phyloP scores from a whole-genome alignment of 2,797 vertebrate species.

The Phoxinus dragarum region DNA sequence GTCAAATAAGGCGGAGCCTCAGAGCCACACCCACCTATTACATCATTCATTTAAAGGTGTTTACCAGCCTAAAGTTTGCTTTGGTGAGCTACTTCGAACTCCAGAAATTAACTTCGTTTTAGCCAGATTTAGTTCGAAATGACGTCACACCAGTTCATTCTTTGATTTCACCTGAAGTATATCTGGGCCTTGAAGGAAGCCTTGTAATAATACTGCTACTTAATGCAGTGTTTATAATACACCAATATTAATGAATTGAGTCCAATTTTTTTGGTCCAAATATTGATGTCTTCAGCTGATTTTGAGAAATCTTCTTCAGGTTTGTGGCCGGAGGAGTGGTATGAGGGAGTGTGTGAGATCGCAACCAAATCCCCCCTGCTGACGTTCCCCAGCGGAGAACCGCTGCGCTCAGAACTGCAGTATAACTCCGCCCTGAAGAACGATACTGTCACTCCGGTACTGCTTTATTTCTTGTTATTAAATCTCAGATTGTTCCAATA shows the following conservation, averaged over 20 bases:
- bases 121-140: background rate
- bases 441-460: constrained; percentile 91
- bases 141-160: background rate
- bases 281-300: background rate
- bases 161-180: background rate
- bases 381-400: constrained; percentile 95
- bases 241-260: background rate
- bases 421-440: constrained; percentile 98
- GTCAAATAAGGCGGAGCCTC: background rate
- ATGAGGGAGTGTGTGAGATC: constrained; percentile 96
- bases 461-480: background rate
- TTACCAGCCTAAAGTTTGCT: background rate
- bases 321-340: constrained; percentile 97
- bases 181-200: background rate
- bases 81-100: no score
- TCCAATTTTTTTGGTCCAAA: background rate
- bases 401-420: constrained; percentile 93
- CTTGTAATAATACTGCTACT: background rate
- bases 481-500: background rate
- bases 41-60: background rate
- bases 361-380: constrained; percentile 94
- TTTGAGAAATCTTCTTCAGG: constrained; percentile 72
- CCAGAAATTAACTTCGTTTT: no score
- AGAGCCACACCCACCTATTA: background rate
- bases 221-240: background rate